These are phyloP conservation scores for Pseudolaguvia tuberculata DNA, from an alignment of 2,113 vertebrate genomes.

Conservation along the genomic window DNA sequence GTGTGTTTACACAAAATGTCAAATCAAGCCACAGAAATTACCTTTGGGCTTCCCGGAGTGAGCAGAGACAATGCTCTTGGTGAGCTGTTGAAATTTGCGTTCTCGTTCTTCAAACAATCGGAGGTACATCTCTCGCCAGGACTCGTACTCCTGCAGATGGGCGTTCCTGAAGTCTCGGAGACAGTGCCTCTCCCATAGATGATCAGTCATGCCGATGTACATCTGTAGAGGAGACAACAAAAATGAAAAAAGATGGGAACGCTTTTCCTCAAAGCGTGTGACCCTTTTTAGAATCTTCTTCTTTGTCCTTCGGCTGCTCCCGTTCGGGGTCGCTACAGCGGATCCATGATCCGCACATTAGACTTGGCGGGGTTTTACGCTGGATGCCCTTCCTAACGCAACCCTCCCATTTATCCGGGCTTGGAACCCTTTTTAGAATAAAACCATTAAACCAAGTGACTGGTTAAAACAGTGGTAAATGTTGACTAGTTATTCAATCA, in stretches of 20 bases:
- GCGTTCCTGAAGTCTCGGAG: constrained; percentile 75
- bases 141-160: constrained; percentile 71
- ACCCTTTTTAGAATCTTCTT: no score
- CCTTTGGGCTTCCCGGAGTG: constrained; percentile 81
- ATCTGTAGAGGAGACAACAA: constrained; percentile 50
- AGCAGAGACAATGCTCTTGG: constrained; percentile 75
- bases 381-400: no score
- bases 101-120: constrained; percentile 76
- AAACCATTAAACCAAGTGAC: no score
- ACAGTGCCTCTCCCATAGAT: constrained; percentile 81
- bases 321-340: no score
- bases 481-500: neutral
- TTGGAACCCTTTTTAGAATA: no score
- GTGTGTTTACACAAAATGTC: neutral
- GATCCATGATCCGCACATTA: no score
- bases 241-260: no score
- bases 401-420: no score
- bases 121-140: constrained; percentile 84
- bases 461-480: no score
- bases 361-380: no score
- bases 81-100: constrained; percentile 74
- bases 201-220: constrained; percentile 71
- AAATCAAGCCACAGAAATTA: constrained; percentile 35
- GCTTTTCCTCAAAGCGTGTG: no score
- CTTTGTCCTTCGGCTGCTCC: no score